Evolutionary conservation across 2,113 vertebrate genomes (phyloP).

Genomic region (Neolamprologus modestus): DNA sequence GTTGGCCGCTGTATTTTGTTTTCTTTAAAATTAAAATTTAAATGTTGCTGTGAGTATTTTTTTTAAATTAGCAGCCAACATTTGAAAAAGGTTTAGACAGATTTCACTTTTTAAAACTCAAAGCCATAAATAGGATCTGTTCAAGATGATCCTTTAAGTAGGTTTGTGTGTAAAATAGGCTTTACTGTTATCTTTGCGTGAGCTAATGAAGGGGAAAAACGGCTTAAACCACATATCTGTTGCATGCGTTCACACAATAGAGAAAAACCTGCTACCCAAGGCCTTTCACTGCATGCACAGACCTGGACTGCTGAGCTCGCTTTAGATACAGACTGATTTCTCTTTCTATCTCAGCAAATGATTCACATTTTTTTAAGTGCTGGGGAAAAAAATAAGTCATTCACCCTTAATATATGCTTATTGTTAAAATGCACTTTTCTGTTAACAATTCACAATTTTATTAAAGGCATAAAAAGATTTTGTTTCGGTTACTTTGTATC

Average conservation of each 20-base stretch:
- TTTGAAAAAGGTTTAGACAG: background rate
- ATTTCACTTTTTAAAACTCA: background rate
- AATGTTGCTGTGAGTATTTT: background rate
- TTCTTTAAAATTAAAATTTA: background rate
- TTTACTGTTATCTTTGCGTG: background rate
- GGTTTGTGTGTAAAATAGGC: background rate
- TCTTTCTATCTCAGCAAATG: slow-evolving; percentile 1
- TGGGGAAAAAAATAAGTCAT: background rate
- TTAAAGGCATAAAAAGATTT: background rate
- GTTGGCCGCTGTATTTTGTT: background rate
- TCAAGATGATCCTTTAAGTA: background rate
- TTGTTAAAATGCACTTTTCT: slow-evolving; percentile 12
- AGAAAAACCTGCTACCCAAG: slow-evolving; percentile 19
- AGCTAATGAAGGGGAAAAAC: background rate
- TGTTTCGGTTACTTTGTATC: background rate
- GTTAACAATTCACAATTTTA: background rate
- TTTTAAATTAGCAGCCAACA: background rate
- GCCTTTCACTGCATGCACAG: slow-evolving; percentile 72
- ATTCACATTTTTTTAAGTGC: background rate
- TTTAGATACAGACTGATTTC: background rate
- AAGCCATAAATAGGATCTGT: background rate
- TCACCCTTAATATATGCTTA: background rate
- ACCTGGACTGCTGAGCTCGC: slow-evolving; percentile 11
- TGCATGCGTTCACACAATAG: background rate
- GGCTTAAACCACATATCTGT: background rate